Evolutionary conservation across 2,113 vertebrate genomes (phyloP).

Genomic region (Mesocricetus auratus): DNA sequence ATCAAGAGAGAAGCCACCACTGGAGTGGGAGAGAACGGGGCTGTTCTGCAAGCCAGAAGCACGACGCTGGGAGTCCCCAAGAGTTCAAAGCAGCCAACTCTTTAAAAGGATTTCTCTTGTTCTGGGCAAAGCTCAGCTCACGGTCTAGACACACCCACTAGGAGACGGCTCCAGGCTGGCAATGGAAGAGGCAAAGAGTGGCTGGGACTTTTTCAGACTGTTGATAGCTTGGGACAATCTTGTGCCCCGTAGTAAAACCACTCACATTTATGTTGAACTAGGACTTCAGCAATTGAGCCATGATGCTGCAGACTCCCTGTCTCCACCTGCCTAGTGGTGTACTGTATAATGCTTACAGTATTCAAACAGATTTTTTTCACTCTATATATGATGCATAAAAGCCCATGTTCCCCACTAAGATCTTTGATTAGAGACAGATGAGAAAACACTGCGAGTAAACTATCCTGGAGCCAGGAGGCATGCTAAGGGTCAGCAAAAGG

Average conservation of each 20-base stretch:
- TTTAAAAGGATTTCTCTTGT: constrained; percentile 64
- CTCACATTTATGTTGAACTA: background rate
- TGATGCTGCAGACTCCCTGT: background rate
- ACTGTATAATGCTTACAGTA: background rate
- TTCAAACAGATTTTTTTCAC: background rate
- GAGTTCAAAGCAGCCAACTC: constrained; percentile 17
- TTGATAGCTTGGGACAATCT: constrained; percentile 17
- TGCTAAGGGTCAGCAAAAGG: constrained; percentile 27
- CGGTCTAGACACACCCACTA: constrained; percentile 65
- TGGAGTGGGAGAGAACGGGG: accelerated
- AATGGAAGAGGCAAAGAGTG: constrained; percentile 53
- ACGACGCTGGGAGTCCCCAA: constrained; percentile 53
- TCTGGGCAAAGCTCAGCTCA: constrained; percentile 23
- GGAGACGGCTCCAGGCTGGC: constrained; percentile 29
- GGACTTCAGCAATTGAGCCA: background rate
- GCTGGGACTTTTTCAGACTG: background rate
- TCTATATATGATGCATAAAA: constrained; percentile 28
- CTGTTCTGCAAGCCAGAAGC: background rate
- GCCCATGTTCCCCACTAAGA: background rate
- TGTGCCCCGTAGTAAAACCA: background rate
- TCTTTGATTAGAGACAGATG: constrained; percentile 47
- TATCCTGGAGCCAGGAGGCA: background rate
- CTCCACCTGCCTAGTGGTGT: background rate
- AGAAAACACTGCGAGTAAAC: constrained; percentile 42
- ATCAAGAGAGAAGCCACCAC: background rate